Evolutionary conservation across 2,888 invertebrate species (phyloP).

Genomic region (Hyposoter dolosus): DNA sequence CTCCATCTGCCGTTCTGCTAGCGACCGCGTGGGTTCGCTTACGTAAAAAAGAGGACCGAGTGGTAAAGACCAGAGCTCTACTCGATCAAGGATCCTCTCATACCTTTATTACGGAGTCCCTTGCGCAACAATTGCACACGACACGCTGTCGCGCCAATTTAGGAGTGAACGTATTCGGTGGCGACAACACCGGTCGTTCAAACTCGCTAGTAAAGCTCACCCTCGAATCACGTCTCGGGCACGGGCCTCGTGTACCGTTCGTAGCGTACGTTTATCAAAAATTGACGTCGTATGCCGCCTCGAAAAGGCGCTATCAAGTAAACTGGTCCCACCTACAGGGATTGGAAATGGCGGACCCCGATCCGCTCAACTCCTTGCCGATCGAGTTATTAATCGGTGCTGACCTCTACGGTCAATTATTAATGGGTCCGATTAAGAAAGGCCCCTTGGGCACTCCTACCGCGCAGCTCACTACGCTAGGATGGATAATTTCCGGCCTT

Average conservation of each 20-base stretch:
- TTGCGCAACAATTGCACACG: too few relatives aligned
- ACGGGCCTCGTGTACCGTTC: too few relatives aligned
- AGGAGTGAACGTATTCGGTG: too few relatives aligned
- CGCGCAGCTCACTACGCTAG: slow-evolving; percentile 53
- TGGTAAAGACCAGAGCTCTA: slow-evolving; percentile 15
- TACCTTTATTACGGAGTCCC: neutral
- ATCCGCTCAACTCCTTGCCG: slow-evolving; percentile 10
- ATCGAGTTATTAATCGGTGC: slow-evolving; percentile 57
- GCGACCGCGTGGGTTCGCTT: slow-evolving; percentile 26
- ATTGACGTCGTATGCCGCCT: slow-evolving; percentile 2
- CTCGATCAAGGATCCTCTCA: slow-evolving; percentile 67
- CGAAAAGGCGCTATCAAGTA: neutral
- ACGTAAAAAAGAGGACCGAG: slow-evolving; percentile 5
- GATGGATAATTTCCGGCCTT: slow-evolving; percentile 63
- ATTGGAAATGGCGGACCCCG: neutral
- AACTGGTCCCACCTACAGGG: neutral
- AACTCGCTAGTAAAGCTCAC: too few relatives aligned
- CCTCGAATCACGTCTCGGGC: too few relatives aligned
- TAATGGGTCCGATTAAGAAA: slow-evolving; percentile 16
- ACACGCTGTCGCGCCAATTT: too few relatives aligned
- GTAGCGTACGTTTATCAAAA: neutral
- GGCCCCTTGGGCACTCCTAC: slow-evolving; percentile 28
- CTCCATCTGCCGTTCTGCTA: slow-evolving; percentile 10
- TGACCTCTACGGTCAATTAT: slow-evolving; percentile 47
- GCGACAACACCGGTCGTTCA: too few relatives aligned